phyloP scores from a whole-genome alignment of 1,140 invertebrate species.

The Drosophila leontia region DNA sequence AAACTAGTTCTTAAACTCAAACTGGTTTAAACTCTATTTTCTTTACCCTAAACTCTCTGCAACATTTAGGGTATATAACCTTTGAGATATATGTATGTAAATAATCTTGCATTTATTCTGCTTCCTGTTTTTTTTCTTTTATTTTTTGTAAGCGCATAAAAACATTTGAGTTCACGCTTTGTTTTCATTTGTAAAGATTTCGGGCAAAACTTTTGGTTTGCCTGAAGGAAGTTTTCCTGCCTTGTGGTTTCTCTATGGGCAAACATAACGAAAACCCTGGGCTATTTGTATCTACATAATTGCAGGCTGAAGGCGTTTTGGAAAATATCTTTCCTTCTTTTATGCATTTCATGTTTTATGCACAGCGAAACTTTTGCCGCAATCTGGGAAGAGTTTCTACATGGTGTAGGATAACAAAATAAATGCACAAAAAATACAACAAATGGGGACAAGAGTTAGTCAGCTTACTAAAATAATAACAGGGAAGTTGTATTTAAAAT shows the following conservation, averaged over 20 bases:
- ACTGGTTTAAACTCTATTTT: background rate
- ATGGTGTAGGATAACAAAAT: background rate
- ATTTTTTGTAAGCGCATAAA: conserved; percentile 45
- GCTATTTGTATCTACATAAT: conserved; percentile 47
- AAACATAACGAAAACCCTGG: background rate
- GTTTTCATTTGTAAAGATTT: conserved; percentile 38
- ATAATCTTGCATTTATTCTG: conserved; percentile 9
- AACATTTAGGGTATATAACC: conserved; percentile 3
- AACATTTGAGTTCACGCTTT: conserved; percentile 54
- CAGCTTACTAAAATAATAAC: background rate
- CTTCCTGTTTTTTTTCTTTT: conserved; percentile 2
- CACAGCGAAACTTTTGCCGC: conserved; percentile 31
- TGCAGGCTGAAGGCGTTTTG: conserved; percentile 43
- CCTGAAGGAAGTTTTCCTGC: conserved; percentile 20
- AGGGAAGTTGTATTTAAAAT: background rate
- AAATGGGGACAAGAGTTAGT: background rate
- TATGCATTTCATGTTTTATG: conserved; percentile 61
- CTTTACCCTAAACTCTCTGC: background rate
- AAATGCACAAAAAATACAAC: background rate
- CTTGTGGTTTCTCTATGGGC: conserved; percentile 11
- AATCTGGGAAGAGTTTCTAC: conserved; percentile 7
- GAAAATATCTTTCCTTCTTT: conserved; percentile 25
- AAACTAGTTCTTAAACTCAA: background rate
- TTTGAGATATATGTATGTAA: background rate
- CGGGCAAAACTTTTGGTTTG: conserved; percentile 31